Percentiles rank a stretch among this genome's conserved stretches.
phyloP scores from a whole-genome alignment of 2,113 vertebrate species.

The Crocuta crocuta region DNA sequence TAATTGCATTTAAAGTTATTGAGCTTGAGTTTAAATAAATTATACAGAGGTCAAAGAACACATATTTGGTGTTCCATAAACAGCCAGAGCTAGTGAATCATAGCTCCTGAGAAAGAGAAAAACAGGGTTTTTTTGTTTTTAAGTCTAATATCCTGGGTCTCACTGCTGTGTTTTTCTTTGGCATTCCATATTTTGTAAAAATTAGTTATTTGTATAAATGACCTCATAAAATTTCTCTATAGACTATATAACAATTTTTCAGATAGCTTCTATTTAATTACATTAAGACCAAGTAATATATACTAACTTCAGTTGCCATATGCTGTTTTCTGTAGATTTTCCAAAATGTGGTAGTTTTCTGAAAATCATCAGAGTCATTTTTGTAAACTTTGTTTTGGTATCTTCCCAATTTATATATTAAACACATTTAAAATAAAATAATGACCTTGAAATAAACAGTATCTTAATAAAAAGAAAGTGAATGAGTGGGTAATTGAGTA shows the following conservation, averaged over 20 bases:
- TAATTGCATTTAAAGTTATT: conserved; percentile 42
- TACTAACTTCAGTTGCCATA: background rate
- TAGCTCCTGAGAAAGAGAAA: background rate
- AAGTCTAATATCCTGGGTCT: background rate
- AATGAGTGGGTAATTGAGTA: background rate
- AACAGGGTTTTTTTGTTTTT: background rate
- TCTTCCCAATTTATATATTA: background rate
- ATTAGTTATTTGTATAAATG: background rate
- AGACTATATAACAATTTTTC: background rate
- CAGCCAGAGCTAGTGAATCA: background rate
- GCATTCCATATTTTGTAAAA: background rate
- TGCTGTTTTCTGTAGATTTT: background rate
- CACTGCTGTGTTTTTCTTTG: background rate
- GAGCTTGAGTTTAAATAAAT: conserved; percentile 70
- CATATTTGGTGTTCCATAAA: background rate
- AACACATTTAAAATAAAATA: conserved; percentile 5
- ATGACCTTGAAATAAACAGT: conserved; percentile 11
- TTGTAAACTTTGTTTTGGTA: background rate
- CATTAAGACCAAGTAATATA: background rate
- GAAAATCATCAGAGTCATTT: background rate
- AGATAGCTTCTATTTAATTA: conserved; percentile 21
- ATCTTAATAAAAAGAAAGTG: background rate
- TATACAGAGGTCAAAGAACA: conserved; percentile 50
- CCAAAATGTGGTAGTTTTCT: background rate
- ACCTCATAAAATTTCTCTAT: background rate